A percentile compares a stretch with the other conserved stretches of the same genome.
These are phyloP conservation scores for Fragum whitleyi DNA, from an alignment of 2,888 invertebrate genomes.

Conservation along the genomic window DNA sequence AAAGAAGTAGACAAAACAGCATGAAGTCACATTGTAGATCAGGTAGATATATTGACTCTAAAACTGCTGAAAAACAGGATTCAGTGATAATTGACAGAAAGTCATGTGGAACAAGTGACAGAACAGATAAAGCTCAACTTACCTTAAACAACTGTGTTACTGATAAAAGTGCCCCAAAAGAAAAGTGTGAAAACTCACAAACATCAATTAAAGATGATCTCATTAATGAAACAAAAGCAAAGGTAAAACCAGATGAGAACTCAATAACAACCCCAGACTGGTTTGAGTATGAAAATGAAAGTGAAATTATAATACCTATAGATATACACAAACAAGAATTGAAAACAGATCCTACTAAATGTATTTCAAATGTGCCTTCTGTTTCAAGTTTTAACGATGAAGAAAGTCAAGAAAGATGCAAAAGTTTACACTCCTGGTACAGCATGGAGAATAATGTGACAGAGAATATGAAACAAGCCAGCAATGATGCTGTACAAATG, in stretches of 20 bases:
- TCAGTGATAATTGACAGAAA: background rate
- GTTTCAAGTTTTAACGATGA: background rate
- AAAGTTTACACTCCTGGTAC: conserved; percentile 42
- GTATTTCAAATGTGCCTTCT: background rate
- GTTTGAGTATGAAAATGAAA: conserved; percentile 60
- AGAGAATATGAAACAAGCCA: conserved; percentile 27
- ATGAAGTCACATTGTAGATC: background rate
- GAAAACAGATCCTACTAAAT: background rate
- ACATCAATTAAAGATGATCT: background rate
- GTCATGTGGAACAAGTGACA: background rate
- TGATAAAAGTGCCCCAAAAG: background rate
- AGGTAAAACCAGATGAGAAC: background rate
- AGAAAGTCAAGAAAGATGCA: background rate
- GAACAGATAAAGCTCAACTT: background rate
- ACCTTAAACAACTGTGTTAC: background rate
- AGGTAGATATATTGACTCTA: background rate
- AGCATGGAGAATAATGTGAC: conserved; percentile 39
- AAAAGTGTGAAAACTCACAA: background rate
- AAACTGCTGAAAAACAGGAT: background rate
- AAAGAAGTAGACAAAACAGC: conserved; percentile 43
- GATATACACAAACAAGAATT: background rate
- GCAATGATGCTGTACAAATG: background rate
- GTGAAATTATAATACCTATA: conserved; percentile 39
- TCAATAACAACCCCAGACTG: conserved; percentile 31
- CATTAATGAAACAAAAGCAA: background rate